phyloP scores from a whole-genome alignment of 2,888 invertebrate species.

The Parnassius orleans region DNA sequence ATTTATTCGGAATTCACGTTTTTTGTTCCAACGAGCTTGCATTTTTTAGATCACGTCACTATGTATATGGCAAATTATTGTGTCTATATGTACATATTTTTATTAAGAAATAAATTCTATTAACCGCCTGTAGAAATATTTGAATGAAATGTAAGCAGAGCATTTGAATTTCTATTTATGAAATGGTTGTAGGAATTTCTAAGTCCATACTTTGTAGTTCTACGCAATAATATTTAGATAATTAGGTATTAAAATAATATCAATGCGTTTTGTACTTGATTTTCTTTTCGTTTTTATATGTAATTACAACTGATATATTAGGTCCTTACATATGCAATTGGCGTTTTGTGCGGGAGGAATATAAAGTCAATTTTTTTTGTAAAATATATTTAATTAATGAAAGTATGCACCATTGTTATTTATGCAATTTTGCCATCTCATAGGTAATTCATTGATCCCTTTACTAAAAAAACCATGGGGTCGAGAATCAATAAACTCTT shows the following conservation, averaged over 20 bases:
- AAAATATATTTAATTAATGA: too few species aligned
- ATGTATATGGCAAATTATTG: conserved; percentile 16
- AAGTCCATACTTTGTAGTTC: neutral
- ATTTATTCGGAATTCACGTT: neutral
- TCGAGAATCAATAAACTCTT: too few species aligned
- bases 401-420: too few species aligned
- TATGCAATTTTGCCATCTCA: too few species aligned
- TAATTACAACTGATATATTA: too few species aligned
- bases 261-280: too few species aligned
- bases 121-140: conserved; percentile 13
- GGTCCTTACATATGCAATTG: too few species aligned
- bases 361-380: too few species aligned
- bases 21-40: conserved; percentile 7
- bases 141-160: conserved; percentile 8
- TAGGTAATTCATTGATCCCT: too few species aligned
- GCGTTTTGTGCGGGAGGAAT: too few species aligned
- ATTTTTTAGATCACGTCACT: conserved; percentile 15
- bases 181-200: conserved; percentile 8
- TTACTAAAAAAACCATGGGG: too few species aligned
- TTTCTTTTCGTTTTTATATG: too few species aligned
- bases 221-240: conserved; percentile 3
- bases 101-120: neutral
- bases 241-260: neutral
- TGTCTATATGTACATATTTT: conserved; percentile 4
- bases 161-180: conserved; percentile 5